These are phyloP conservation scores for Periophthalmus modestus DNA, from an alignment of 2,113 vertebrate species.

Conservation along the genomic window DNA sequence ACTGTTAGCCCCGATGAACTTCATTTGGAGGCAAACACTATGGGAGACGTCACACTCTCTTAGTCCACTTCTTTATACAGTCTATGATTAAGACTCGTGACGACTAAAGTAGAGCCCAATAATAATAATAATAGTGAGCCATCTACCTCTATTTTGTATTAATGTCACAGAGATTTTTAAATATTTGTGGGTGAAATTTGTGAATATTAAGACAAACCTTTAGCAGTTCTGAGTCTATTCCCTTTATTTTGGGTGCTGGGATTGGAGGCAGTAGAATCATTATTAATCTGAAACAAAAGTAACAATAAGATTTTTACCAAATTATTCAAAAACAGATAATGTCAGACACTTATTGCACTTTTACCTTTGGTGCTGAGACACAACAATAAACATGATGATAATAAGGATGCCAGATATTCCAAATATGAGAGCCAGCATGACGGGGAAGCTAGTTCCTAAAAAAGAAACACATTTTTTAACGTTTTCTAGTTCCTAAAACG, in stretches of 20 bases:
- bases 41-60: too few species aligned
- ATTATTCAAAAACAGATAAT: neutral
- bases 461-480: constrained; percentile 47
- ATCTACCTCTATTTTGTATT: too few species aligned
- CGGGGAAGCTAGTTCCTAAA: constrained; percentile 82
- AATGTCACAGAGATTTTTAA: too few species aligned
- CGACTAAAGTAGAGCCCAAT: too few species aligned
- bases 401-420: constrained; percentile 79
- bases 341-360: neutral
- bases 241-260: constrained; percentile 97
- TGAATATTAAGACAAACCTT: constrained; percentile 84
- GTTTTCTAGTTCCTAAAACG: neutral
- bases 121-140: too few species aligned
- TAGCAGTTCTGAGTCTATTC: constrained; percentile 90
- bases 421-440: constrained; percentile 82
- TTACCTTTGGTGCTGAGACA: constrained; percentile 91
- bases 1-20: too few species aligned
- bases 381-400: constrained; percentile 79
- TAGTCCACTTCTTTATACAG: too few species aligned
- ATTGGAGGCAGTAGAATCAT: constrained; percentile 93
- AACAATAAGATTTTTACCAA: neutral
- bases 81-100: too few species aligned
- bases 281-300: constrained; percentile 81
- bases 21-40: too few species aligned
- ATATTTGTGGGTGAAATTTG: too few species aligned